A percentile compares a stretch with the other conserved stretches of the same genome.
These are phyloP conservation scores for Dicrostonyx torquatus DNA, from an alignment of 2,797 vertebrate genomes.

Conservation along the genomic window DNA sequence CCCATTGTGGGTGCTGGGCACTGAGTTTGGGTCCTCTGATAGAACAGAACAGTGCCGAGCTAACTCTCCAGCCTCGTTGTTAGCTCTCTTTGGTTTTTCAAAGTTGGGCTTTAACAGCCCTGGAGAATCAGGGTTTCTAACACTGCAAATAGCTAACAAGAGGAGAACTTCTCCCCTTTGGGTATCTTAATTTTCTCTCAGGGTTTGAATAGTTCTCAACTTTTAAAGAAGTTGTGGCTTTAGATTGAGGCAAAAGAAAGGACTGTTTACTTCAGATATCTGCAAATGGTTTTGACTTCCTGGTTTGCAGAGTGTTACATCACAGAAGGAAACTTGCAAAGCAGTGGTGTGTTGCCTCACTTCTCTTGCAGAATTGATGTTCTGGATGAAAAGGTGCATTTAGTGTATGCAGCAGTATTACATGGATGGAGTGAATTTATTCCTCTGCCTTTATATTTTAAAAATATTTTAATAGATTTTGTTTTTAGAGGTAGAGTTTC, in stretches of 20 bases:
- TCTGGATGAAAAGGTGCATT: slow-evolving; percentile 32
- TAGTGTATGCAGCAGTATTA: not conserved
- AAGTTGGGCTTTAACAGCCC: too few relatives aligned
- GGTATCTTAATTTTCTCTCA: not conserved
- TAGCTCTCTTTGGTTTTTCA: too few relatives aligned
- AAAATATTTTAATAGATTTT: not conserved
- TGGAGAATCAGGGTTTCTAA: not conserved
- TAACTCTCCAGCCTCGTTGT: not conserved
- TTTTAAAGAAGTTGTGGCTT: slow-evolving; percentile 16
- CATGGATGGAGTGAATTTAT: slow-evolving; percentile 1
- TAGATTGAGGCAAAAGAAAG: slow-evolving; percentile 17
- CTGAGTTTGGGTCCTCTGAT: not conserved
- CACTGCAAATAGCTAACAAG: not conserved
- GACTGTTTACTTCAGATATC: not conserved
- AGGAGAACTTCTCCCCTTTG: not conserved
- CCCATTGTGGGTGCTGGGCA: not conserved
- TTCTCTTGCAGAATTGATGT: slow-evolving; percentile 54
- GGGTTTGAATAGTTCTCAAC: slow-evolving; percentile 11
- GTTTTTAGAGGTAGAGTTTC: not conserved
- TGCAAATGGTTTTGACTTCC: slow-evolving; percentile 55
- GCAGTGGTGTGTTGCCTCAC: slow-evolving; percentile 53
- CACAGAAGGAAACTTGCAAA: slow-evolving; percentile 61
- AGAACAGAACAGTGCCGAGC: not conserved
- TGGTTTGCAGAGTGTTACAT: slow-evolving; percentile 46
- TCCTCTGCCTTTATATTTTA: not conserved